Conservation (phyloP, 2,797 vertebrate species). For the Oceanodroma leucorhoa region DNA sequence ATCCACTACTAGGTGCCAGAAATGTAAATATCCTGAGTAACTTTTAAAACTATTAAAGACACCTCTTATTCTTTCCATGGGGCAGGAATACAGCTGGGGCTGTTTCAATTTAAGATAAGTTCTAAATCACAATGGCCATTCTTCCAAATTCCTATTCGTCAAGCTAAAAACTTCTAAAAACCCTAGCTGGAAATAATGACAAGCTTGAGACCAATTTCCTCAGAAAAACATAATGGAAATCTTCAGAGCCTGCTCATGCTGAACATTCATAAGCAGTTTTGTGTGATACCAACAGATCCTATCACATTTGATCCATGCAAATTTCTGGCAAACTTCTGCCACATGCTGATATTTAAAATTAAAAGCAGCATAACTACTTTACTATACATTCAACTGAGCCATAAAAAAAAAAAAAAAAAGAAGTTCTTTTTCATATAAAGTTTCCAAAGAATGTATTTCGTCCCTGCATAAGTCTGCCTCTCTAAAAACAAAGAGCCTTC, state of each 20-base stretch:
- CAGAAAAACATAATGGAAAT: background rate
- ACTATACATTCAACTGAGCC: background rate
- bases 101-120: background rate
- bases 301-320: background rate
- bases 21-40: background rate
- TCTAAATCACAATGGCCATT: background rate
- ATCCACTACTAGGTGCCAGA: background rate
- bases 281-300: background rate
- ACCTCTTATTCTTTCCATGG: background rate
- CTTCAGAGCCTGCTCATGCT: background rate
- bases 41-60: background rate
- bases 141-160: background rate
- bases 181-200: background rate
- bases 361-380: slow-evolving; percentile 1
- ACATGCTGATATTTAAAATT: slow-evolving; percentile 25
- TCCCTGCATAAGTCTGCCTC: background rate
- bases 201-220: slow-evolving; percentile 13
- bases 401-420: background rate
- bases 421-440: background rate
- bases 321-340: slow-evolving; percentile 17
- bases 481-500: background rate
- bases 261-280: background rate
- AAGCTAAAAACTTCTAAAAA: background rate
- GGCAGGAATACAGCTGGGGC: background rate
- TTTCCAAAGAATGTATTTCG: background rate